Evolutionary conservation across 2,888 invertebrate species (phyloP), one percentile per base, ranked within the genome.

Genomic region (Drosophila mettleri): DNA sequence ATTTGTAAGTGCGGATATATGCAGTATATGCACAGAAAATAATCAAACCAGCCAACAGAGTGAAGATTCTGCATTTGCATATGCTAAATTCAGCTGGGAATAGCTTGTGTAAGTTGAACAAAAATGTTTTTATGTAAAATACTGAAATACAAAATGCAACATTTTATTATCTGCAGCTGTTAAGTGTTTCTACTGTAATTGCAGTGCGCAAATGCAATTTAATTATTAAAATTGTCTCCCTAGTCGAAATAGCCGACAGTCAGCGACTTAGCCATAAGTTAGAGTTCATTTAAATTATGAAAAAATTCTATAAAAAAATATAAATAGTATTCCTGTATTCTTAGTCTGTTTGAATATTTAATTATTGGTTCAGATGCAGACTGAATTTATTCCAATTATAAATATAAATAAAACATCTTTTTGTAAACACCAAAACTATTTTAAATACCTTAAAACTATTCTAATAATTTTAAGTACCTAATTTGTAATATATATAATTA

Each of bases 1-100:
- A 71, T 86, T 80, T 80, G 45, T 46, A 63, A 45, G 54, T 52
- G 77, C 57, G 67, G 73, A 75, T 22, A 33, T 9, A 60, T 51
- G 9, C n/a, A 45, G 12, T 18, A 24, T 12, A 20, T 33, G 8
- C n/a, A 52, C 51, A 63, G 39, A 60, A 67, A 48, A 55, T 58
- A 62, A 69, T 49, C 41, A 48, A 61, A 58, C 36, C 48, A 38
- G 51, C 36, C 38, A 48, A 36, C 36, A 24, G 18, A 29, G 43
- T 45, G 16, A 45, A 38, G 14, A 45, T 46, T 51, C 36, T 31
- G 29, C 34, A 69, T 59, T 75, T 75, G 58, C 70, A 75, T 53
- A 69, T 41, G 43, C 48, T 55, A 62, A 59, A 46, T 58, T 46
- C 14, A 43, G 38, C 22, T 29, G 10, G 5, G 18, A 20, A 12